Base-by-base conservation (phyloP, 2,888 invertebrate species). In the Apotomis turbidana region DNA sequence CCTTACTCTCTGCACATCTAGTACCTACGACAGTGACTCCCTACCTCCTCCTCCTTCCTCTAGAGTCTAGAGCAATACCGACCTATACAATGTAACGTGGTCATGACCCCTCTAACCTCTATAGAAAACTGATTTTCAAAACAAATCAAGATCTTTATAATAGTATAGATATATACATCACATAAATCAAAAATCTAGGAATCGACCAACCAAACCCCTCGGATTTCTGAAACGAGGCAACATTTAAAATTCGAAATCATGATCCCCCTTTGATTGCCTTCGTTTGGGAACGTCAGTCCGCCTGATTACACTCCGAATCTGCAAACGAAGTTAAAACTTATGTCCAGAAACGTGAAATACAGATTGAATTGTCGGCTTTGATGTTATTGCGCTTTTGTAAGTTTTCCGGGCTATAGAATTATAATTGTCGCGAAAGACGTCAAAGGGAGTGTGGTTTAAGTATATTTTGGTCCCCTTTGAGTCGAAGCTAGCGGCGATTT, bases 201-300 rank as follows among this genome's bases (percentile, higher is more conserved):
- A 12, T 12, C 55, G 27, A 12, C 64, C 64, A 55, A 55, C 44
- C 44, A 55, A 64, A 55, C 41, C 52, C 46, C 27, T 64, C 5
- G 52, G 15, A 46, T 27, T 15, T 54, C 38, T 6, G 36, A 67
- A 46, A 57, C 55, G 57, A 58, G 3, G 12, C 36, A 27, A 51
- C 15, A 67, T 67, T 59, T 57, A 58, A 67, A 67, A 58, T 58
- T 59, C 38, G 51, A 67, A 58, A 58, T 67, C 67, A 58, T 58
- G 67, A 67, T 55, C 62, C 60, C 67, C 15, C 13, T 64, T 74
- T 75, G 79, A 88, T 88, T 88, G 86, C 80, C 85, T 85, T 88
- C 85, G 82, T 88, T 88, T 86, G 81, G 68, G 70, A 81, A 79
- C 80, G 78, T 81, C 86, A 83, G 80, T 62, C 74, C 69, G 75